Evolutionary conservation across 2,797 vertebrate genomes (phyloP).

Genomic region (Fundulus diaphanus): DNA sequence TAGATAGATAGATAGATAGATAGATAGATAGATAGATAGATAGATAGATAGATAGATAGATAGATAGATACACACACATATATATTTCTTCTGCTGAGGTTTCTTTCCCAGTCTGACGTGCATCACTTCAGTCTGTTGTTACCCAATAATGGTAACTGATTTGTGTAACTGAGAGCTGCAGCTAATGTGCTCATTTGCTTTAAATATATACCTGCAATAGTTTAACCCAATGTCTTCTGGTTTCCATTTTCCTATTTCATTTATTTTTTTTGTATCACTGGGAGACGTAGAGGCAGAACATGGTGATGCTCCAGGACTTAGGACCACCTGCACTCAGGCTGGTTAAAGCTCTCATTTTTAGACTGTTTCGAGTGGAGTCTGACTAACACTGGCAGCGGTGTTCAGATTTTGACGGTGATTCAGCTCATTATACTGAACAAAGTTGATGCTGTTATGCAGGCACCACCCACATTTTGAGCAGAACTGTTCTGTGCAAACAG

Average conservation of each 20-base stretch:
- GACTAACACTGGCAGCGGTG: background rate
- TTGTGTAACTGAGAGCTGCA: background rate
- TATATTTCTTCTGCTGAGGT: background rate
- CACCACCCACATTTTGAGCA: background rate
- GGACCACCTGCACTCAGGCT: background rate
- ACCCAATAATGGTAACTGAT: background rate
- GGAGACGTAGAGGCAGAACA: background rate
- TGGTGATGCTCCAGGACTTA: background rate
- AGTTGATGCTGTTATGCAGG: background rate
- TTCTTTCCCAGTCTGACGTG: background rate
- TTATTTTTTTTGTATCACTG: background rate
- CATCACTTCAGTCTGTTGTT: background rate
- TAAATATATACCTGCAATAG: background rate
- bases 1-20: too few species aligned
- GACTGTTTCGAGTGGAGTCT: background rate
- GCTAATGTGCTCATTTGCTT: background rate
- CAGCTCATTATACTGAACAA: slow-evolving; percentile 1
- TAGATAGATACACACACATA: too few species aligned
- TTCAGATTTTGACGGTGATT: background rate
- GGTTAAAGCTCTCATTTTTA: background rate
- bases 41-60: too few species aligned
- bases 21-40: too few species aligned
- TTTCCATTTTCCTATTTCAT: background rate
- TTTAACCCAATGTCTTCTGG: background rate
- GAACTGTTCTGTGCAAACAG: background rate